Percentiles rank a stretch among this genome's conserved stretches.
Conservation (phyloP, 2,797 vertebrate genomes). For the Podarcis siculus region DNA sequence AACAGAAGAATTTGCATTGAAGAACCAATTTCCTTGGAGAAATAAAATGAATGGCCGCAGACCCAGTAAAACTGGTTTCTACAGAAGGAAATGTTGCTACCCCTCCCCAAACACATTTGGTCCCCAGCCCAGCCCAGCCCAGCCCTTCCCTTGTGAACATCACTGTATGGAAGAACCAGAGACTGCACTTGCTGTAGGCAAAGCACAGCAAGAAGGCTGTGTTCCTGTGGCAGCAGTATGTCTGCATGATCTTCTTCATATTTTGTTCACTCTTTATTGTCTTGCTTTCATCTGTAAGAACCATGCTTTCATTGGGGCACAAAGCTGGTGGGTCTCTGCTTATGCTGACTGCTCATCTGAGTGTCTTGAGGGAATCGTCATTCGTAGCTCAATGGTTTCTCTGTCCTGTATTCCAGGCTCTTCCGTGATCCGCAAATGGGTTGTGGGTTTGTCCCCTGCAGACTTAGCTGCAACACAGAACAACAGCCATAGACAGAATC, state of each 20-base stretch:
- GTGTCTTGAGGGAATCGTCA: slow-evolving; percentile 6
- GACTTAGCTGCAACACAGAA: slow-evolving; percentile 48
- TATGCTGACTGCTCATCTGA: slow-evolving; percentile 33
- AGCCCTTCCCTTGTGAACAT: background rate
- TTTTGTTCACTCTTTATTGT: slow-evolving; percentile 15
- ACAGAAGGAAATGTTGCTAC: too few species aligned
- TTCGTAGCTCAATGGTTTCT: background rate
- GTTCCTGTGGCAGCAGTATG: background rate
- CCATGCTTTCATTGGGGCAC: background rate
- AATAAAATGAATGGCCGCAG: background rate
- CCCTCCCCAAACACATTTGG: background rate
- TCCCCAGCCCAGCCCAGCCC: background rate
- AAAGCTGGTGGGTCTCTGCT: slow-evolving; percentile 50
- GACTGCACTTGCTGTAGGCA: background rate
- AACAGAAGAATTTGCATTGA: background rate
- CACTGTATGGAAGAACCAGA: background rate
- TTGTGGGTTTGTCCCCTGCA: slow-evolving; percentile 62
- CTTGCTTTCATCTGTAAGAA: background rate
- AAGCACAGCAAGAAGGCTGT: background rate
- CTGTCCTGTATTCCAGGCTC: background rate
- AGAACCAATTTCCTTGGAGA: background rate
- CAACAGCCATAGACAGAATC: background rate
- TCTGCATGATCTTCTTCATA: background rate
- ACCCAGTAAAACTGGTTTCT: background rate
- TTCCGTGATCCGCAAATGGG: accelerated